These are phyloP conservation scores for Merodon equestris DNA, from an alignment of 2,888 invertebrate species.

Conservation along the genomic window DNA sequence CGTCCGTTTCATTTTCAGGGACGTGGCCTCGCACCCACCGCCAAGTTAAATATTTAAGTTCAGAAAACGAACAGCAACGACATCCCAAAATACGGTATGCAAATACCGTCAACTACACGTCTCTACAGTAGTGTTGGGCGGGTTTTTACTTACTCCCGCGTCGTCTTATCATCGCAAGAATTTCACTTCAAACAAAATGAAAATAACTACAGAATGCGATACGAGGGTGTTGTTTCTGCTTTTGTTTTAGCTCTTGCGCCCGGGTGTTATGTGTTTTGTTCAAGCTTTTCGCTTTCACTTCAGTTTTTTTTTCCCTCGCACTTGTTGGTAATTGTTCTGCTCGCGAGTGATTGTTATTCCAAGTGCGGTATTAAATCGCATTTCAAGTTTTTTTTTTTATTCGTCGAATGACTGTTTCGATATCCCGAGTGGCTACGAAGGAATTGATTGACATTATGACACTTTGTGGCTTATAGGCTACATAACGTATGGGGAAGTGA, in stretches of 20 bases:
- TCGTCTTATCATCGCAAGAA: constrained; percentile 28
- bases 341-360: too few relatives aligned
- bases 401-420: background rate
- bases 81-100: constrained; percentile 16
- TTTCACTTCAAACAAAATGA: constrained; percentile 2
- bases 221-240: constrained; percentile 4
- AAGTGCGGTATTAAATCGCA: constrained; percentile 3
- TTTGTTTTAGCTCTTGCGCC: background rate
- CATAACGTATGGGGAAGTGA: too few relatives aligned
- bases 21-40: too few relatives aligned
- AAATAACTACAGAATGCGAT: constrained; percentile 4
- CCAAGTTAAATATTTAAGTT: background rate
- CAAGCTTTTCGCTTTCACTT: constrained; percentile 37
- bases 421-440: background rate
- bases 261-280: background rate
- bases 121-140: background rate
- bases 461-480: too few relatives aligned
- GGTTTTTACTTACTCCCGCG: constrained; percentile 15
- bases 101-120: constrained; percentile 9
- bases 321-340: constrained; percentile 1
- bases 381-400: background rate
- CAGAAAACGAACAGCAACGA: constrained; percentile 1
- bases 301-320: background rate
- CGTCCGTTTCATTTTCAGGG: too few relatives aligned
- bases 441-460: background rate